Percentiles rank a stretch among this genome's conserved stretches.
Evolutionary conservation across 2,797 vertebrate genomes (phyloP).

Genomic region (Hoplostethus atlanticus): DNA sequence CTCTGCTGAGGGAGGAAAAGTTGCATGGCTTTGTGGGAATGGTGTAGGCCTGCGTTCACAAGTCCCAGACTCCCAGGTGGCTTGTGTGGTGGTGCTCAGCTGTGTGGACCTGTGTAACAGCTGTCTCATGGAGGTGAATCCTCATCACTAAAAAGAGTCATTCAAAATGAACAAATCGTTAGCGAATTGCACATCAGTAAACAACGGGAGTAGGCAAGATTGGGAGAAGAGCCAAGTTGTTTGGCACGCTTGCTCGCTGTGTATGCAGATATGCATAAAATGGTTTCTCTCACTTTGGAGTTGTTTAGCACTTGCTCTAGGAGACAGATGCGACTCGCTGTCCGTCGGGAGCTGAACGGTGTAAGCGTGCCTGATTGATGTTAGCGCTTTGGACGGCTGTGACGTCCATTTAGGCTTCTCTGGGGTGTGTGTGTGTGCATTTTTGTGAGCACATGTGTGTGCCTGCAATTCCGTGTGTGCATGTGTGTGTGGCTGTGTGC

Average conservation of each 20-base stretch:
- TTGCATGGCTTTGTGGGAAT: conserved; percentile 50
- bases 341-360: conserved; percentile 67
- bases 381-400: conserved; percentile 71
- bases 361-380: conserved; percentile 78
- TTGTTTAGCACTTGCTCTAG: conserved; percentile 76
- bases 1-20: conserved; percentile 37
- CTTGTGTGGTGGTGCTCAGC: conserved; percentile 49
- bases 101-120: conserved; percentile 44
- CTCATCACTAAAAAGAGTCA: conserved; percentile 37
- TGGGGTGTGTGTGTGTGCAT: conserved; percentile 58
- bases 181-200: conserved; percentile 49
- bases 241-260: conserved; percentile 44
- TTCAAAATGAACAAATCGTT: conserved; percentile 52
- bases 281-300: conserved; percentile 70
- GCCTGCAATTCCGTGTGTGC: conserved; percentile 33
- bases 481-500: not conserved
- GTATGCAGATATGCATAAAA: conserved; percentile 66
- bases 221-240: conserved; percentile 45
- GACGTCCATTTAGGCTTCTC: conserved; percentile 79
- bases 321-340: conserved; percentile 77
- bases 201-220: conserved; percentile 31
- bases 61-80: conserved; percentile 48
- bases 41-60: conserved; percentile 43
- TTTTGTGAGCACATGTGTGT: conserved; percentile 40
- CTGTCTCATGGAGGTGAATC: conserved; percentile 53